Conservation (phyloP, 1,140 invertebrate genomes). For the Steinernema feltiae region DNA sequence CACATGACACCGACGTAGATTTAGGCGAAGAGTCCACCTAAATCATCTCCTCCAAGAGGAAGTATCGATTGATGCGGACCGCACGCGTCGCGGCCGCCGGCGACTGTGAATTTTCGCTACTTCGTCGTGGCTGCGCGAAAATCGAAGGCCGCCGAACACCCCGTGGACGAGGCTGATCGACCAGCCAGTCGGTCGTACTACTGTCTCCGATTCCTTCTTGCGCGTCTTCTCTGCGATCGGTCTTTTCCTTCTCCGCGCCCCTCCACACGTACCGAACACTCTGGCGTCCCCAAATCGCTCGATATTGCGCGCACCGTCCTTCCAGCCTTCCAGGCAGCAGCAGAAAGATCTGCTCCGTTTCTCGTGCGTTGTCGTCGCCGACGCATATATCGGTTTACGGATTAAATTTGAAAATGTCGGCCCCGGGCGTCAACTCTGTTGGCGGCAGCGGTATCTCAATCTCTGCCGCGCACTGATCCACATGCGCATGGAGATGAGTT, state of each 20-base stretch:
- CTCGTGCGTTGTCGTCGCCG: not conserved
- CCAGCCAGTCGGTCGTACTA: not conserved
- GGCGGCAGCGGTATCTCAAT: not conserved
- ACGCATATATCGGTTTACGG: not conserved
- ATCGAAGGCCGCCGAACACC: not conserved
- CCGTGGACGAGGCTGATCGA: not conserved
- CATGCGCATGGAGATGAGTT: slow-evolving; percentile 1
- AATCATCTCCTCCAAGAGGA: not conserved
- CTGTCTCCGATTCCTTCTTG: not conserved
- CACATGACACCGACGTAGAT: too few relatives aligned
- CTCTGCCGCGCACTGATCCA: not conserved
- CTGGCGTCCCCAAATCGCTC: not conserved
- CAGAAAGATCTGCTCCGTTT: not conserved
- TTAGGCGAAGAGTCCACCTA: too few relatives aligned
- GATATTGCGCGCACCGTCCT: not conserved
- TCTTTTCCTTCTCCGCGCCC: not conserved
- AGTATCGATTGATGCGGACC: not conserved
- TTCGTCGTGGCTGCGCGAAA: not conserved
- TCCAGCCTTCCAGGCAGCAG: not conserved
- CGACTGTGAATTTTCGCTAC: not conserved
- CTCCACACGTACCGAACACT: not conserved
- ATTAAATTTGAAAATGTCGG: slow-evolving; percentile 8
- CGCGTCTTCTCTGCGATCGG: not conserved
- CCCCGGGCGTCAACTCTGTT: not conserved
- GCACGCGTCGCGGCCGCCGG: not conserved